Base-by-base conservation (phyloP, 2,113 vertebrate species). In the Heliornis fulica region DNA sequence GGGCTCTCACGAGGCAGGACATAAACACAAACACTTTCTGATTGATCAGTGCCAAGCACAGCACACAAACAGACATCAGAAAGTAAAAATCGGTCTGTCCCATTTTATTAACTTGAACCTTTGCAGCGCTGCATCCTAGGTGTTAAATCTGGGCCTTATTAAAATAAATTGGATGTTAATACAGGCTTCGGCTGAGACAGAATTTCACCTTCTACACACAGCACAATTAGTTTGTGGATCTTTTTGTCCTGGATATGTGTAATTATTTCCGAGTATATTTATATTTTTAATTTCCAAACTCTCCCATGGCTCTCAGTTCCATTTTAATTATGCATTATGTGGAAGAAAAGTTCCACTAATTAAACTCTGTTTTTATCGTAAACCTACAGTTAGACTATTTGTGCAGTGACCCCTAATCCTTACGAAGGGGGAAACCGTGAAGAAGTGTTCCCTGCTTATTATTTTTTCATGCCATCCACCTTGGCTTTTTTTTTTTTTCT, bases 201-300 rank as follows among this genome's bases (percentile, higher is more conserved):
- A 89, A 50, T 45, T 90, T 83, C 90, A 88, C 90, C 83, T 93
- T 86, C 80, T 51, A 41, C 43, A 29, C 53, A 32, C 59, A 69
- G 38, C 7, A 1, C 88, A 94, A 93, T 96, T 94, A 95, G 74
- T 91, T 68, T 72, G 70, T 79, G 61, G 75, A 80, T 83, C 50
- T 85, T 83, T 92, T 88, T 77, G 66, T 95, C 71, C 90, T 46
- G 50, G 54, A 53, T 18, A 45, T 0, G 0, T 50, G 66, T 48
- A 90, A 94, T 96, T 96, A 95, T 91, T 93, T 85, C 95, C 48
- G 18, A 83, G 50, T 46, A 80, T 94, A 92, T 93, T 91, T 95
- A 74, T 93, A 90, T 93, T 91, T 95, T 83, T 92, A 74, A 83
- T 96, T 95, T 86, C 46, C 59, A 77, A 83, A 69, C 63, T 53